Percentiles rank a stretch among this genome's conserved stretches.
These are phyloP conservation scores for Caradrina kadenii DNA, from an alignment of 2,888 invertebrate genomes.

Conservation along the genomic window DNA sequence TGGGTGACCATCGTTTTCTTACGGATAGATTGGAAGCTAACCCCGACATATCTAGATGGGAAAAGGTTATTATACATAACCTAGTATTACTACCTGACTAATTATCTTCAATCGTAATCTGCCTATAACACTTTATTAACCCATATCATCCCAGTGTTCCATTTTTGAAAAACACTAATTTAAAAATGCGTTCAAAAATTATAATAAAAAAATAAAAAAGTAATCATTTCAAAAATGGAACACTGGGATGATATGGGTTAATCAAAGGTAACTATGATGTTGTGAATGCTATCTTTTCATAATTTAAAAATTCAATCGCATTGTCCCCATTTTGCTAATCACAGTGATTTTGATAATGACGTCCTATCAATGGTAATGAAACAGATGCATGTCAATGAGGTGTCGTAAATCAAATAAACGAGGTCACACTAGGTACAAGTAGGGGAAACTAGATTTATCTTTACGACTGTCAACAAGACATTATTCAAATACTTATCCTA, in stretches of 20 bases:
- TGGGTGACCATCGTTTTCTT: not conserved
- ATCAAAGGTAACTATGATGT: conserved; percentile 22
- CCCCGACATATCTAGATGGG: not conserved
- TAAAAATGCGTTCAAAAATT: no score
- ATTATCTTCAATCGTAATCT: conserved; percentile 2
- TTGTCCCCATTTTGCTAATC: conserved; percentile 59
- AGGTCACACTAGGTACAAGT: conserved; percentile 49
- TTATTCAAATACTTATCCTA: conserved; percentile 13
- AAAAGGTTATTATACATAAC: not conserved
- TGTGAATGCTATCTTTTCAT: conserved; percentile 23
- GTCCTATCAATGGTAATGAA: conserved; percentile 64
- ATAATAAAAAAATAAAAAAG: no score
- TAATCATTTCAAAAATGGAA: no score
- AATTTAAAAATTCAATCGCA: conserved; percentile 27
- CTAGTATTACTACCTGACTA: not conserved
- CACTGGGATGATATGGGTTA: no score
- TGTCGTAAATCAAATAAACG: conserved; percentile 61
- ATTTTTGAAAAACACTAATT: no score
- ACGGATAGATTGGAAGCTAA: not conserved
- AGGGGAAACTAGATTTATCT: conserved; percentile 60
- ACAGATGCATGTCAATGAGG: conserved; percentile 63
- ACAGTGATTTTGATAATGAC: conserved; percentile 61
- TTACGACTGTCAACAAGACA: conserved; percentile 54
- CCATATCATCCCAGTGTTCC: no score
- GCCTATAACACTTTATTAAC: no score